These are phyloP conservation scores for Formicarius rufipectus DNA, from an alignment of 2,113 vertebrate species.

Conservation along the genomic window DNA sequence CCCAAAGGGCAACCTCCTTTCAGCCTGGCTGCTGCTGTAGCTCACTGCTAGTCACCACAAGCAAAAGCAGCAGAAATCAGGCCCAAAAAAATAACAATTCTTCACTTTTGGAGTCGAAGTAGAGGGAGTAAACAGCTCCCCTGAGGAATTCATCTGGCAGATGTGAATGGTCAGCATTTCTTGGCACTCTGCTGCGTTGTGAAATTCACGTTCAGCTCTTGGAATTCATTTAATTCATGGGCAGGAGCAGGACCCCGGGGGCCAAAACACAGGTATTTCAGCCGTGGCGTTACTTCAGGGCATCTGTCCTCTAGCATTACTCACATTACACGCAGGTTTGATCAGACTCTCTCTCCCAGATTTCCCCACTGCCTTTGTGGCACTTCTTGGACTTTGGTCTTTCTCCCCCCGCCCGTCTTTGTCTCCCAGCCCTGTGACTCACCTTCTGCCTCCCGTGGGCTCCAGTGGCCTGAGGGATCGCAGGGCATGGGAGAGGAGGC, in stretches of 20 bases:
- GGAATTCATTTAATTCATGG: slow-evolving; percentile 61
- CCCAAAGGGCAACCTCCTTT: not conserved
- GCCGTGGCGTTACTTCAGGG: not conserved
- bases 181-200: slow-evolving; percentile 72
- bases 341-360: not conserved
- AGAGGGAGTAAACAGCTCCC: slow-evolving; percentile 7
- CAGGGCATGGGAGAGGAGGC: slow-evolving; percentile 95
- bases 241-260: not conserved
- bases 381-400: not conserved
- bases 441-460: slow-evolving; percentile 97
- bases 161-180: slow-evolving; percentile 46
- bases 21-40: not conserved
- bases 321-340: fast-evolving
- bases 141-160: slow-evolving; percentile 9
- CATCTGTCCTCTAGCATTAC: not conserved
- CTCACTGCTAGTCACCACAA: not conserved
- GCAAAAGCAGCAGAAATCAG: not conserved
- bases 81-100: not conserved
- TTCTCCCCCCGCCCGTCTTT: fast-evolving
- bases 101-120: not conserved
- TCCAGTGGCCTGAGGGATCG: slow-evolving; percentile 95
- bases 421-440: slow-evolving; percentile 27
- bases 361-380: slow-evolving; percentile 58
- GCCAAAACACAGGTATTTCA: not conserved
- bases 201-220: slow-evolving; percentile 73